These are phyloP conservation scores for Cataglyphis hispanica DNA, from an alignment of 1,140 invertebrate genomes.

Conservation along the genomic window DNA sequence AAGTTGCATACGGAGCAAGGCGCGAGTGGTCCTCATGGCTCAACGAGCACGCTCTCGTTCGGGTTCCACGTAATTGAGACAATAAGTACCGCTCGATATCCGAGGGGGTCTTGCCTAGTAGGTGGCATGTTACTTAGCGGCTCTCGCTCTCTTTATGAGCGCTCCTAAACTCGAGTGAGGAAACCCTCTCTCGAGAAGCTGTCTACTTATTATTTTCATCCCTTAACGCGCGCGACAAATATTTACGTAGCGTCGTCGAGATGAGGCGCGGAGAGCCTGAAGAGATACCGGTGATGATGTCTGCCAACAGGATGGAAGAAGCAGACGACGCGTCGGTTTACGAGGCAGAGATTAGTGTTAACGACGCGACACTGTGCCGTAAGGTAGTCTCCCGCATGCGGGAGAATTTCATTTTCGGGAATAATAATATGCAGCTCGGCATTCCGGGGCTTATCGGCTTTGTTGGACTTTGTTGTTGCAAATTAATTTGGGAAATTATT, in stretches of 20 bases:
- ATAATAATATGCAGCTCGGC: conserved; percentile 48
- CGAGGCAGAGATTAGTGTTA: conserved; percentile 46
- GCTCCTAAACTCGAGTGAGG: conserved; percentile 63
- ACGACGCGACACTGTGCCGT: conserved; percentile 40
- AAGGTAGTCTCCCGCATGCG: conserved; percentile 24
- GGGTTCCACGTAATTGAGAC: conserved; percentile 66
- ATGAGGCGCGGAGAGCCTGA: background rate
- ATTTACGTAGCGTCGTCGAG: conserved; percentile 72
- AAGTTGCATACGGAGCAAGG: conserved; percentile 28
- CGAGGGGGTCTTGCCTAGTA: conserved; percentile 34
- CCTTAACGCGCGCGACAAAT: conserved; percentile 74
- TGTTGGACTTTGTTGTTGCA: conserved; percentile 35
- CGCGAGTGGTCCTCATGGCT: conserved; percentile 55
- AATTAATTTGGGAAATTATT: conserved; percentile 60
- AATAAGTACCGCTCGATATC: conserved; percentile 69
- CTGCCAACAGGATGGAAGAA: conserved; percentile 23
- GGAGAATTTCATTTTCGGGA: conserved; percentile 53
- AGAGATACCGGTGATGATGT: conserved; percentile 51
- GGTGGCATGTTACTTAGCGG: conserved; percentile 43
- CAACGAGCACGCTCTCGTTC: conserved; percentile 61
- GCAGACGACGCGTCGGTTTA: conserved; percentile 32
- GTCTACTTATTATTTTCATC: conserved; percentile 80
- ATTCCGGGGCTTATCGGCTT: conserved; percentile 38
- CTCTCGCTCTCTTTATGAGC: conserved; percentile 51
- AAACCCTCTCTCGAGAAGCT: conserved; percentile 40